Evolutionary conservation across 2,888 invertebrate species (phyloP).

Genomic region (Lobophora halterata): DNA sequence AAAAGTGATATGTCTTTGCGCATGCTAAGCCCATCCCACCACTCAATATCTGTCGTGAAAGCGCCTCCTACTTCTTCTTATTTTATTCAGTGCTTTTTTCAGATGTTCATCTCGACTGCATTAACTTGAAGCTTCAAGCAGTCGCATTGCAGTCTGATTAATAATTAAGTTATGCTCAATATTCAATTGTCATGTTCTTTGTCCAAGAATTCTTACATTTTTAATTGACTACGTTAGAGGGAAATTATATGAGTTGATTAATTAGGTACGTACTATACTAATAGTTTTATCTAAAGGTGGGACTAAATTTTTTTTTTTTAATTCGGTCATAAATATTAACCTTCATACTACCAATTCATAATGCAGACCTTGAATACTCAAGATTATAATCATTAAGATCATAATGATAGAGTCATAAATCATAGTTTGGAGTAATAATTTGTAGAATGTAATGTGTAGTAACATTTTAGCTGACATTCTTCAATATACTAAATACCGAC

Average conservation of each 20-base stretch:
- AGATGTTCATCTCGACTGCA: slow-evolving; percentile 70
- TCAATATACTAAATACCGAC: too few relatives aligned
- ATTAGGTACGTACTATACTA: too few relatives aligned
- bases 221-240: too few relatives aligned
- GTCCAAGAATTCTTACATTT: too few relatives aligned
- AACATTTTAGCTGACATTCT: too few relatives aligned
- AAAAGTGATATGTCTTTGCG: slow-evolving; percentile 70
- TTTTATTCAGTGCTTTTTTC: slow-evolving; percentile 73
- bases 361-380: neutral
- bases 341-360: too few relatives aligned
- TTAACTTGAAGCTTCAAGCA: slow-evolving; percentile 54
- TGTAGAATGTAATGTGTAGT: too few relatives aligned
- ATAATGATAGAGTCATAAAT: neutral
- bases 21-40: slow-evolving; percentile 79
- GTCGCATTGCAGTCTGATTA: slow-evolving; percentile 77
- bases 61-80: slow-evolving; percentile 79
- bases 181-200: slow-evolving; percentile 9
- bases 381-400: neutral
- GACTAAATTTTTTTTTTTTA: too few relatives aligned
- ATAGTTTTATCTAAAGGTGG: too few relatives aligned
- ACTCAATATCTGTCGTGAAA: slow-evolving; percentile 79
- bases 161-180: slow-evolving; percentile 52
- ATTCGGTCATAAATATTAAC: too few relatives aligned
- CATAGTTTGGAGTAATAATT: too few relatives aligned
- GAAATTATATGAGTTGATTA: too few relatives aligned